Conservation (phyloP, 92 coral and sea anemone genomes). For the Phenganax subtilis region DNA sequence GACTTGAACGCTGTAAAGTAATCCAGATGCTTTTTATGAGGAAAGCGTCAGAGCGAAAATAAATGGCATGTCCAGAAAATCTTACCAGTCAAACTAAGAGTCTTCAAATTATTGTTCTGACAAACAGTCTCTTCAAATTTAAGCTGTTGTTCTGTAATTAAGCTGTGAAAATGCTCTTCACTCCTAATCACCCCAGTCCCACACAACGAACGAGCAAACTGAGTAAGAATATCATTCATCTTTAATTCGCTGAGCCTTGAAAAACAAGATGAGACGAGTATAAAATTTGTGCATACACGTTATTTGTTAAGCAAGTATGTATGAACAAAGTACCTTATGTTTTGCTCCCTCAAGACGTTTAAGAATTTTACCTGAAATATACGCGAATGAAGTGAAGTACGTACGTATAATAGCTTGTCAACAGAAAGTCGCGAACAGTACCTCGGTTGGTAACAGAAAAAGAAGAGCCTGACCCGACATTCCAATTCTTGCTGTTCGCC, state of each 20-base stretch:
- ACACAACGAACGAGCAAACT: constrained; percentile 31
- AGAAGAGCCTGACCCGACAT: constrained; percentile 71
- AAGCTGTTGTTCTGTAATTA: constrained; percentile 63
- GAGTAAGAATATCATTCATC: constrained; percentile 52
- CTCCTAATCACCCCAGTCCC: neutral
- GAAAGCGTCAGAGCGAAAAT: neutral
- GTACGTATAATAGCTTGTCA: neutral
- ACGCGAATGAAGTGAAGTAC: neutral
- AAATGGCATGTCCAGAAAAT: neutral
- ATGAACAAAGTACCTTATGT: neutral
- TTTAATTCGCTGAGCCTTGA: constrained; percentile 71
- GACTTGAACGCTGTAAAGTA: constrained; percentile 73
- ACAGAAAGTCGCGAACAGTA: neutral
- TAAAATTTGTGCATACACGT: neutral
- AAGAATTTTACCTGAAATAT: constrained; percentile 10
- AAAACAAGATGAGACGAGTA: neutral
- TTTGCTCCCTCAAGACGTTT: constrained; percentile 12
- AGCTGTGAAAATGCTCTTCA: constrained; percentile 45
- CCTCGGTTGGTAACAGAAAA: constrained; percentile 85
- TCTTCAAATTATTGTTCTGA: neutral
- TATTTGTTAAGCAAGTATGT: too few species aligned
- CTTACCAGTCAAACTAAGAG: constrained; percentile 20
- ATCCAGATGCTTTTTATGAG: neutral
- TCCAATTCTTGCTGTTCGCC: constrained; percentile 96
- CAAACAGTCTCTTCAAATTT: constrained; percentile 68